Base-by-base conservation (phyloP, 2,888 invertebrate species). In the Tiphia femorata region DNA sequence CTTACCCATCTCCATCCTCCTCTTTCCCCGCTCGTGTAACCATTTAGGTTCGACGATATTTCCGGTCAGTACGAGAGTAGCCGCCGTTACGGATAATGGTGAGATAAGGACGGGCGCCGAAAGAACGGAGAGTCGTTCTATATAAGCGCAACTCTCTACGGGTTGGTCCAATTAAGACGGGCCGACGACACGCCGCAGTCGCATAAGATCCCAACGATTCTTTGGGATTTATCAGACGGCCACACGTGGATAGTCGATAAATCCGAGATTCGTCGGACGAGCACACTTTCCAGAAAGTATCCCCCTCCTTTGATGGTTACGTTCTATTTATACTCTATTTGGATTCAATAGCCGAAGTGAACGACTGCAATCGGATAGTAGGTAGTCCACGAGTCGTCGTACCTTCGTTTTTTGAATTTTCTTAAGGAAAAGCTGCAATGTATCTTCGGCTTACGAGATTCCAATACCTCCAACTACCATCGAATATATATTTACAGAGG, bases 141-240 rank as follows among this genome's bases (percentile, higher is more conserved):
- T 21, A 19, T 47, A 16, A 37, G 25, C 35, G 49, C 42, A 29
- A 16, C 5, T 29, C 43, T 48, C 51, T 60, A 58, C 59, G 54
- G n/a, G 55, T 72, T 75, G 67, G 68, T 64, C 76, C 77, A 77
- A 77, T 77, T 77, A 77, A 75, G 72, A 55, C 62, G 49, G 68
- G 48, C 65, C 63, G 55, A 59, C 62, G 54, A 59, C 59, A 62
- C 49, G 48, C 48, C 50, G 49, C 47, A 57, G 41, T 37, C 29
- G 38, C 58, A 52, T 65, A 67, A 62, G 61, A 67, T 66, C 62
- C 61, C 70, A 49, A 57, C 35, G 57, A 60, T 64, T 66, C 56
- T 37, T 17, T 12, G 62, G 57, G 66, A 67, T 65, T 67, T 64
- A 63, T 54, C 6, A 25, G 25, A 25, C 25, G 25, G 5, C 8